Evolutionary conservation across 2,797 vertebrate genomes (phyloP), one percentile per base, ranked within the genome.

Genomic region (Xiphophorus birchmanni): DNA sequence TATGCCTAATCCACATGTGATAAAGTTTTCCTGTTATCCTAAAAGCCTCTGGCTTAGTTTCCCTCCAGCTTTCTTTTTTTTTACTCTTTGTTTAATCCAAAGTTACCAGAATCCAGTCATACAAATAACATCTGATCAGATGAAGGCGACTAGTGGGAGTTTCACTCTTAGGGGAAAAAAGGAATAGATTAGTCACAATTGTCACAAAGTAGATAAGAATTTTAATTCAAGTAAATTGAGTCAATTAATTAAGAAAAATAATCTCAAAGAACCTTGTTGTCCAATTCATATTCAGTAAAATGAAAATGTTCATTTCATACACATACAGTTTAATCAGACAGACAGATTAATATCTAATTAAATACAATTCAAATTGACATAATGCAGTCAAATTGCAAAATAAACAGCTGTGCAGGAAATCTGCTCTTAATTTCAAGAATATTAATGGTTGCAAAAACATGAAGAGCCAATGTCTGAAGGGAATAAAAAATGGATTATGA

Each of bases 81-180:
- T 29, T 63, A 76, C 44, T 52, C 45, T 4, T n/a, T 26, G 32
- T 77, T 42, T 73, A 3, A 73, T 73, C 73, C 72, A n/a, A 69
- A n/a, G 4, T 75, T 54, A 37, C 72, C 32, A 65, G 44, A 45
- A 54, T 40, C 21, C 7, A 23, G n/a, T 76, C 54, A 32, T 5
- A 35, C 3, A 21, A 58, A 76, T 32, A n/a, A 45, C 40, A 44
- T 10, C 40, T 11, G 74, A 32, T 42, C 40, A 10, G 8, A 15
- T 29, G 4, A 17, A 10, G 12, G 56, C 6, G 17, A 35, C 35
- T 13, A 65, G 60, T 37, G 32, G 60, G 60, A 65, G 32, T 37
- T 65, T 65, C 32, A 17, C 17, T 35, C 58, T 17, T 32, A 1
- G 4, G 29, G 58, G 54, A 58, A 54, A 17, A 17, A 9, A 32